Percentiles rank a stretch among this genome's conserved stretches.
These are phyloP conservation scores for Andrena fulva DNA, from an alignment of 2,888 invertebrate species.

Conservation along the genomic window DNA sequence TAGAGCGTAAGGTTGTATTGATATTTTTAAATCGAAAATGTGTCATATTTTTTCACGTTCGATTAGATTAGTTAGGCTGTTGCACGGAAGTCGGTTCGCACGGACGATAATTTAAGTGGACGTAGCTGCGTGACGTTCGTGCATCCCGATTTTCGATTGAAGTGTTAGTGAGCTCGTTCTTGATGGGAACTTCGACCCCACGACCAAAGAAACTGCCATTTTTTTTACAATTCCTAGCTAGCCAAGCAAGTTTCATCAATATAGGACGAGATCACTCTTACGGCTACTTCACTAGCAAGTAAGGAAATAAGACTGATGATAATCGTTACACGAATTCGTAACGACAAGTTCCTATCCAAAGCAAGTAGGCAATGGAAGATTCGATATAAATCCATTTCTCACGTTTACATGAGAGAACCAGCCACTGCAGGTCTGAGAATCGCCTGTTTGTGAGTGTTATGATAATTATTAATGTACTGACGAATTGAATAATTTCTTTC, in stretches of 20 bases:
- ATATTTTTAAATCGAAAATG: slow-evolving; percentile 27
- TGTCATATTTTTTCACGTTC: slow-evolving; percentile 36
- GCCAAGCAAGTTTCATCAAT: slow-evolving; percentile 7
- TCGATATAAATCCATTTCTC: not conserved
- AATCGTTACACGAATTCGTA: slow-evolving; percentile 54
- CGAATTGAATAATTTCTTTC: not conserved
- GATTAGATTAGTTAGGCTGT: not conserved
- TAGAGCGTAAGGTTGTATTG: not conserved
- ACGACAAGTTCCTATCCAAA: slow-evolving; percentile 71
- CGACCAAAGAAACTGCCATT: slow-evolving; percentile 55
- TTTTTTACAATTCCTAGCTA: slow-evolving; percentile 20
- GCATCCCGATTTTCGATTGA: slow-evolving; percentile 33
- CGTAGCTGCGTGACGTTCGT: not conserved
- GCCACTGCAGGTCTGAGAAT: not conserved
- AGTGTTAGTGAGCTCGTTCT: slow-evolving; percentile 13
- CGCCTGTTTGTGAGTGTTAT: not conserved
- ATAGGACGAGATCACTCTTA: slow-evolving; percentile 13
- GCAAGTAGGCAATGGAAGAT: slow-evolving; percentile 9
- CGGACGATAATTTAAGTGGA: not conserved
- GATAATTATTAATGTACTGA: not conserved
- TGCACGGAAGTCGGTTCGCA: slow-evolving; percentile 18
- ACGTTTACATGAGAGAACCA: not conserved
- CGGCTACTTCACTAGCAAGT: slow-evolving; percentile 55
- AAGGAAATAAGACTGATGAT: slow-evolving; percentile 74
- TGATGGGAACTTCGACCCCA: slow-evolving; percentile 21